Evolutionary conservation across 2,888 invertebrate genomes (phyloP).

Genomic region (Orthosia incerta): DNA sequence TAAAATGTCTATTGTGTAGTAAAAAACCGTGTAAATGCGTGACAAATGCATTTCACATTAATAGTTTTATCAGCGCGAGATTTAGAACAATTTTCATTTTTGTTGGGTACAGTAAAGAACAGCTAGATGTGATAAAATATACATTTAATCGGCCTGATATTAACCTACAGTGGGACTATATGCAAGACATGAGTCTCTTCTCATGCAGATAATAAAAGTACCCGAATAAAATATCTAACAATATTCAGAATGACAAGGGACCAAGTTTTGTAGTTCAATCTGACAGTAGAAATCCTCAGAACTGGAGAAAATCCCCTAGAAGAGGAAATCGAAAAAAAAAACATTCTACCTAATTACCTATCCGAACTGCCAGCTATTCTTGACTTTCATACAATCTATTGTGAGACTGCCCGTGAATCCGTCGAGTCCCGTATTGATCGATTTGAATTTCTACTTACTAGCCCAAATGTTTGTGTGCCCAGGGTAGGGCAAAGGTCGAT

Average conservation of each 20-base stretch:
- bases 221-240: no score
- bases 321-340: background rate
- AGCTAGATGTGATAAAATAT: background rate
- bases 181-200: background rate
- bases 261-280: background rate
- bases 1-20: conserved; percentile 43
- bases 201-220: background rate
- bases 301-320: background rate
- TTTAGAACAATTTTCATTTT: background rate
- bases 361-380: background rate
- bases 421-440: conserved; percentile 50
- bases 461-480: conserved; percentile 26
- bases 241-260: background rate
- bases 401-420: background rate
- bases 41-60: conserved; percentile 26
- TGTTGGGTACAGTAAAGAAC: background rate
- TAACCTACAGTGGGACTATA: no score
- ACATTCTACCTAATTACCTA: no score
- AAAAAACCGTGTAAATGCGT: conserved; percentile 16
- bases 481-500: conserved; percentile 19
- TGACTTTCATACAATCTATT: background rate
- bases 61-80: background rate
- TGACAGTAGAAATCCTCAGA: conserved; percentile 3
- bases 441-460: conserved; percentile 41
- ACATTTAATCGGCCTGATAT: no score